Conservation (phyloP, 2,888 invertebrate genomes). For the Ophion obscuratus region DNA sequence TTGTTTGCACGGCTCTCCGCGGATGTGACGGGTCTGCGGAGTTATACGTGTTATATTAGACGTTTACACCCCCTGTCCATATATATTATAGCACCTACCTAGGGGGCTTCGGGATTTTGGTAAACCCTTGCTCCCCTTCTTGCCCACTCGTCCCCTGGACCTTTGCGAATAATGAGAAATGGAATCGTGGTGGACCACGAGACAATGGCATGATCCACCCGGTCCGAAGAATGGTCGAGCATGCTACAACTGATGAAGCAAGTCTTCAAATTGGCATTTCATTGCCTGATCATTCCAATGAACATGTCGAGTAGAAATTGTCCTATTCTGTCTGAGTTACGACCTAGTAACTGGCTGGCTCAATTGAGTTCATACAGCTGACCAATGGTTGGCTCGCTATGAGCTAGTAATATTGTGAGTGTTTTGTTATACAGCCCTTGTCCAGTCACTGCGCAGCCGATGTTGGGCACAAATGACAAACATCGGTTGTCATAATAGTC, state of each 20-base stretch:
- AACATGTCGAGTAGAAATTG: no score
- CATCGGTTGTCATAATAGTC: no score
- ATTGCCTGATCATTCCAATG: no score
- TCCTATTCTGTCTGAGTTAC: no score
- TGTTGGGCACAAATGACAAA: no score
- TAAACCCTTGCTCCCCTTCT: conserved; percentile 11
- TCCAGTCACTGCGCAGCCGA: no score
- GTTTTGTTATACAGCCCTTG: no score
- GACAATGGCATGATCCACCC: conserved; percentile 25
- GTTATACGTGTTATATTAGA: conserved; percentile 26
- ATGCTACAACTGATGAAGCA: neutral
- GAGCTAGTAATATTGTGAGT: no score
- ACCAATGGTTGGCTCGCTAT: no score
- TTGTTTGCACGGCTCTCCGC: conserved; percentile 60
- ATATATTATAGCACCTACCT: conserved; percentile 37
- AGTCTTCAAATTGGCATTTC: no score
- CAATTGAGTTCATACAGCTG: no score
- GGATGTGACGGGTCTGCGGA: conserved; percentile 47
- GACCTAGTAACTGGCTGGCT: no score
- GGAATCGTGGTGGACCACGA: conserved; percentile 11
- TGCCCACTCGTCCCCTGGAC: conserved; percentile 3
- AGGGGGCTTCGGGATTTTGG: neutral
- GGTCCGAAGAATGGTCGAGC: conserved; percentile 7
- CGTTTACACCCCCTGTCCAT: conserved; percentile 7
- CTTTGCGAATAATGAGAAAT: neutral